Evolutionary conservation across 1,140 invertebrate genomes (phyloP).

Genomic region (Diprion similis): DNA sequence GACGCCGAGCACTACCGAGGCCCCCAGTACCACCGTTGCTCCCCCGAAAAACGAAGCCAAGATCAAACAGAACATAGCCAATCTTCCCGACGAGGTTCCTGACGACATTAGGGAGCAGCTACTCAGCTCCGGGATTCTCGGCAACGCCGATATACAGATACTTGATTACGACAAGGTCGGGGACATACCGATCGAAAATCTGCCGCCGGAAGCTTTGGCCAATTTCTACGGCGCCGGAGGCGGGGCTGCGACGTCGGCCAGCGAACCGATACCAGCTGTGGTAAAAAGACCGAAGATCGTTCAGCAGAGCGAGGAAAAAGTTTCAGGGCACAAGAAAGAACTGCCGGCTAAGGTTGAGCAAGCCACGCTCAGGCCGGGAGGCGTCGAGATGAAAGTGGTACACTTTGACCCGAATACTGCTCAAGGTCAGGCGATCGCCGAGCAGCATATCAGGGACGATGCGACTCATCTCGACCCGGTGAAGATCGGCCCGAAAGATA

Average conservation of each 20-base stretch:
- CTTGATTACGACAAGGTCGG: conserved; percentile 87
- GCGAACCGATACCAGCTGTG: conserved; percentile 70
- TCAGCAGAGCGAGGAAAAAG: conserved; percentile 46
- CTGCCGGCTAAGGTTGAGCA: conserved; percentile 58
- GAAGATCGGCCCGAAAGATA: conserved; percentile 65
- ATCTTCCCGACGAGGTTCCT: conserved; percentile 85
- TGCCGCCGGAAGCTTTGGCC: conserved; percentile 84
- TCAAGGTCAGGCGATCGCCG: conserved; percentile 74
- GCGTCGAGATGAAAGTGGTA: conserved; percentile 85
- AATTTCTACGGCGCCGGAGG: conserved; percentile 83
- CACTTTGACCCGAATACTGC: conserved; percentile 77
- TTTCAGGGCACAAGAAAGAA: conserved; percentile 62
- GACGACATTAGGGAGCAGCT: conserved; percentile 84
- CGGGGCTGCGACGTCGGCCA: conserved; percentile 67
- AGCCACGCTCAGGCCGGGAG: conserved; percentile 62
- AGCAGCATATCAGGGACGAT: conserved; percentile 75
- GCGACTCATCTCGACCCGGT: conserved; percentile 78
- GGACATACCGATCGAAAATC: conserved; percentile 81
- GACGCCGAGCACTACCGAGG: conserved; percentile 36
- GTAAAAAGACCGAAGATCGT: conserved; percentile 59
- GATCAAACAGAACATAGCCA: conserved; percentile 62
- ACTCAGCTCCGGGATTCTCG: conserved; percentile 82
- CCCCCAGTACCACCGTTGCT: conserved; percentile 36
- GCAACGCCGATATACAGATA: conserved; percentile 86
- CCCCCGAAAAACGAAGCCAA: conserved; percentile 60